Percentiles rank a stretch among this genome's conserved stretches.
Evolutionary conservation across 2,113 vertebrate genomes (phyloP).

Genomic region (Elaphurus davidianus): DNA sequence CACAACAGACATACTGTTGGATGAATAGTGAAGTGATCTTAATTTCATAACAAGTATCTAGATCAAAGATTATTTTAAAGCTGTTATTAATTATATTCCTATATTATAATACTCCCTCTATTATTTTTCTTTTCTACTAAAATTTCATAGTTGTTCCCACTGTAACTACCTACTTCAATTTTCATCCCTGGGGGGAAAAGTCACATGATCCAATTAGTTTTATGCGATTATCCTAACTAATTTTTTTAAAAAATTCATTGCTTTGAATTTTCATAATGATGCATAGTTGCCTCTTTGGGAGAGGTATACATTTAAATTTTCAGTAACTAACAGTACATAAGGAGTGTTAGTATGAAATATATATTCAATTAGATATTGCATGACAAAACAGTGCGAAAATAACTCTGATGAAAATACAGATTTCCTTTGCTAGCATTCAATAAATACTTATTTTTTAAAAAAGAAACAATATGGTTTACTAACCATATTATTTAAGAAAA

Average conservation of each 20-base stretch:
- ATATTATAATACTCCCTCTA: background rate
- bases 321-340: background rate
- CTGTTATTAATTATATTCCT: background rate
- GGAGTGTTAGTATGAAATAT: background rate
- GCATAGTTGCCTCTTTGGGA: background rate
- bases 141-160: background rate
- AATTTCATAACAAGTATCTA: background rate
- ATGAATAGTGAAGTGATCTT: background rate
- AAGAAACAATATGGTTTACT: background rate
- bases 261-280: background rate
- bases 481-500: background rate
- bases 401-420: background rate
- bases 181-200: background rate
- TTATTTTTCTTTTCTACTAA: background rate
- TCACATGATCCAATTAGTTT: background rate
- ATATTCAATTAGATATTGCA: background rate
- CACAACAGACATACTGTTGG: background rate
- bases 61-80: background rate
- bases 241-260: background rate
- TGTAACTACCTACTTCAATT: background rate
- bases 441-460: background rate
- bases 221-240: background rate
- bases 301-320: background rate
- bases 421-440: background rate
- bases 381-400: constrained; percentile 13